Percentiles rank a stretch among this genome's conserved stretches.
Evolutionary conservation across 2,888 invertebrate species (phyloP).

Genomic region (Heliothis peltigera): DNA sequence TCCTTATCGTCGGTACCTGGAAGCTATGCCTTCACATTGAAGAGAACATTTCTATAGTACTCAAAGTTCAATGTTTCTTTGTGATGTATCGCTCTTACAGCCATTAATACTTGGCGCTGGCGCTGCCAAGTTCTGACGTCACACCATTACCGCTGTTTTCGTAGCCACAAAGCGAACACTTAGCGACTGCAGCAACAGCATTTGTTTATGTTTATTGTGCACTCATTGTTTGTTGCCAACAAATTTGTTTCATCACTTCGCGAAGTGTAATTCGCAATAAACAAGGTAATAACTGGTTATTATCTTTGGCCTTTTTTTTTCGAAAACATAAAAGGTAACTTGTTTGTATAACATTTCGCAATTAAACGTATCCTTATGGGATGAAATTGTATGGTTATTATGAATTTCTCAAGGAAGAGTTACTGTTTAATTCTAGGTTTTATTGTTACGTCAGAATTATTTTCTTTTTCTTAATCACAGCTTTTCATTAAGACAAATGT

Average conservation of each 20-base stretch:
- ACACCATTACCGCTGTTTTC: constrained; percentile 20
- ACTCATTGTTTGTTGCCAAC: constrained; percentile 82
- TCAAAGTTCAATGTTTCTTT: no score
- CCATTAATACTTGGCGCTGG: no score
- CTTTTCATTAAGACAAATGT: no score
- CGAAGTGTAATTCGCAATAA: constrained; percentile 73
- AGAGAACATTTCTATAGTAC: no score
- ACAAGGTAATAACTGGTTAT: constrained; percentile 68
- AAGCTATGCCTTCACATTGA: no score
- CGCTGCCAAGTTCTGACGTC: neutral
- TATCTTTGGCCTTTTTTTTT: constrained; percentile 61
- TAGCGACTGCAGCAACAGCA: constrained; percentile 76
- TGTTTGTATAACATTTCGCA: constrained; percentile 10
- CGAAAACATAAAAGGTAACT: constrained; percentile 40
- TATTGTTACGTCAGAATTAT: neutral
- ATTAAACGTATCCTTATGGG: neutral
- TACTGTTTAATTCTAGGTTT: constrained; percentile 1
- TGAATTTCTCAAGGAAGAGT: neutral
- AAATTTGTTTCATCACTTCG: constrained; percentile 75
- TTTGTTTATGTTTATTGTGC: constrained; percentile 85
- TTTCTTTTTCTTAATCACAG: neutral
- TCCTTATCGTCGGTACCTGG: no score
- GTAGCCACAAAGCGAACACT: constrained; percentile 62
- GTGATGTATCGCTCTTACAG: no score
- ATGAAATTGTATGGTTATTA: constrained; percentile 26